Percentiles rank a stretch among this genome's conserved stretches.
Evolutionary conservation across 1,140 invertebrate genomes (phyloP).

Genomic region (Scaptomyza graminum): DNA sequence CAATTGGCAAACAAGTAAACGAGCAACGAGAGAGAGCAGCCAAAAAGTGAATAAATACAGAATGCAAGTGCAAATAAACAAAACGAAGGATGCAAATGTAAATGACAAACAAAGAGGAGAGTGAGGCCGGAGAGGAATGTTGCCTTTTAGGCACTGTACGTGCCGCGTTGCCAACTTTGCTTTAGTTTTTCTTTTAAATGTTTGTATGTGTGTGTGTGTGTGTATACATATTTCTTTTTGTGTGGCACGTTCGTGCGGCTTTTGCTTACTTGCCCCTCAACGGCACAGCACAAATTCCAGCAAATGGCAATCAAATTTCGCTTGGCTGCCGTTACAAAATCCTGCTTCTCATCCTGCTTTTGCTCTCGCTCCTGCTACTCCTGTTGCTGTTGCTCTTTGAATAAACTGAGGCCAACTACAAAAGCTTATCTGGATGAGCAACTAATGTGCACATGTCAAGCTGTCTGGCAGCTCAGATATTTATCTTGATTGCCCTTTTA

Average conservation of each 20-base stretch:
- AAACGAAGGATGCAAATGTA: constrained; percentile 53
- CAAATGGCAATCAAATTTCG: constrained; percentile 60
- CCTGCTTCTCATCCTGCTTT: neutral
- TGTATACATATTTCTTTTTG: constrained; percentile 1
- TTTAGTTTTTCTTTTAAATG: constrained; percentile 23
- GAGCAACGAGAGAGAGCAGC: constrained; percentile 23
- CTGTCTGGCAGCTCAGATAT: constrained; percentile 46
- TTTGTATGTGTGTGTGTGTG: neutral
- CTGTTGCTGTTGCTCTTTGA: constrained; percentile 20
- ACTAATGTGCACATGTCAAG: constrained; percentile 62
- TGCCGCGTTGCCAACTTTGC: constrained; percentile 43
- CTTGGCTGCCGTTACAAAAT: constrained; percentile 11
- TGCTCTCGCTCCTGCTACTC: neutral
- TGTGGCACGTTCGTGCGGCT: constrained; percentile 47
- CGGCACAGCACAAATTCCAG: constrained; percentile 41
- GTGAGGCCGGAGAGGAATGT: neutral
- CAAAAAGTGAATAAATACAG: constrained; percentile 70
- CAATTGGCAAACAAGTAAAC: constrained; percentile 63
- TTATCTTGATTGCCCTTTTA: constrained; percentile 44
- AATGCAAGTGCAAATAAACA: constrained; percentile 49
- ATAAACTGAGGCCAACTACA: constrained; percentile 29
- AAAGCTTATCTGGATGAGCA: constrained; percentile 48
- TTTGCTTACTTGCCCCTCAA: constrained; percentile 10
- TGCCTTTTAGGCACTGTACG: constrained; percentile 42
- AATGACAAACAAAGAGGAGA: constrained; percentile 21